Percentiles rank a stretch among this genome's conserved stretches.
Evolutionary conservation across 2,113 vertebrate species (phyloP).

Genomic region (Tragelaphus scriptus): DNA sequence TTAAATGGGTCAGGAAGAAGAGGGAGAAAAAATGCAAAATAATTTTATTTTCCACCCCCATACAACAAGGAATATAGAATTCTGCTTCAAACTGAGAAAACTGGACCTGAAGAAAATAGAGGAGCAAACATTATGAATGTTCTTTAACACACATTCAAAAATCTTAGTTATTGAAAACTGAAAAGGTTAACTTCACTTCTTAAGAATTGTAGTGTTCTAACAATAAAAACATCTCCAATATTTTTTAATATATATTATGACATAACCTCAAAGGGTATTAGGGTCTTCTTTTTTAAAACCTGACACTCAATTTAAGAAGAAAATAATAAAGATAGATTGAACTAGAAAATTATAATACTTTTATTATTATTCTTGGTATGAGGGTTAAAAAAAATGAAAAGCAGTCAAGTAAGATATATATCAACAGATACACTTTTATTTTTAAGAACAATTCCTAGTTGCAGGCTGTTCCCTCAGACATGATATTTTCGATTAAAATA

Average conservation of each 20-base stretch:
- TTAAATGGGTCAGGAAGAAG: not conserved
- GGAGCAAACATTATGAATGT: not conserved
- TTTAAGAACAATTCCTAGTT: slow-evolving; percentile 31
- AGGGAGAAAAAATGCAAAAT: not conserved
- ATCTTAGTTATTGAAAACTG: not conserved
- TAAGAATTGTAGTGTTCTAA: not conserved
- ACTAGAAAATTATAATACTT: not conserved
- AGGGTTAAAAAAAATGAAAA: not conserved
- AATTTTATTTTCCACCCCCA: not conserved
- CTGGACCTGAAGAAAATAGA: not conserved
- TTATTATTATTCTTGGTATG: not conserved
- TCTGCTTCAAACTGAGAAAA: not conserved
- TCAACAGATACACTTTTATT: slow-evolving; percentile 20
- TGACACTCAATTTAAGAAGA: not conserved
- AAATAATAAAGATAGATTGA: not conserved
- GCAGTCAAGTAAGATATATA: not conserved
- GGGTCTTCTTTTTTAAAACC: not conserved
- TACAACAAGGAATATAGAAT: not conserved
- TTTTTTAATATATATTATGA: not conserved
- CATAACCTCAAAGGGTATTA: not conserved
- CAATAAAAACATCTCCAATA: not conserved
- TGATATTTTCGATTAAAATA: slow-evolving; percentile 63
- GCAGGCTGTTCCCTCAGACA: slow-evolving; percentile 14
- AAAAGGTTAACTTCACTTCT: not conserved
- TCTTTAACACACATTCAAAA: not conserved